Conservation (phyloP, 2,888 invertebrate genomes). For the Oligia latruncula region DNA sequence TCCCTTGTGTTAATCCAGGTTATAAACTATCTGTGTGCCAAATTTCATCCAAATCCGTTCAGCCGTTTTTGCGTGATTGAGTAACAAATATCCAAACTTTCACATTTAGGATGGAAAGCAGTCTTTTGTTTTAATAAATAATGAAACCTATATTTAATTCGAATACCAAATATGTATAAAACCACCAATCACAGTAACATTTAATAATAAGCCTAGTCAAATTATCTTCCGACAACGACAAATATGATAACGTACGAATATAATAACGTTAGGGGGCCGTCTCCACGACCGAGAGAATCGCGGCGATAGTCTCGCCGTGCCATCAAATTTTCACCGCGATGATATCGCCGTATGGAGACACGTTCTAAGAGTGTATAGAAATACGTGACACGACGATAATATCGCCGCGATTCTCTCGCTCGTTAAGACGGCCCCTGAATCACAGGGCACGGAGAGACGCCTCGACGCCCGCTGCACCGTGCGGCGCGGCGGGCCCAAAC, state of each 20-base stretch:
- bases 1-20: not conserved
- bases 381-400: too few species aligned
- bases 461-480: not conserved
- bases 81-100: not conserved
- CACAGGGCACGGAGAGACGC: not conserved
- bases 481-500: too few species aligned
- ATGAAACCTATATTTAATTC: slow-evolving; percentile 68
- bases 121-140: slow-evolving; percentile 15
- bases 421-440: not conserved
- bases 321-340: too few species aligned
- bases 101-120: not conserved
- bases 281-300: too few species aligned
- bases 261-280: too few species aligned
- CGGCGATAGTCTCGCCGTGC: too few species aligned
- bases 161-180: slow-evolving; percentile 86
- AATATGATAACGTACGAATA: not conserved
- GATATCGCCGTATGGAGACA: too few species aligned
- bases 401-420: too few species aligned
- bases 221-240: slow-evolving; percentile 30
- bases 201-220: slow-evolving; percentile 84
- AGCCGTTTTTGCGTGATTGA: not conserved
- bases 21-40: not conserved
- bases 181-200: slow-evolving; percentile 84
- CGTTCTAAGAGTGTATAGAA: too few species aligned
- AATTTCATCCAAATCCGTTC: not conserved